phyloP scores from a whole-genome alignment of 2,113 vertebrate genomes.

The Thalassarche chlororhynchos region DNA sequence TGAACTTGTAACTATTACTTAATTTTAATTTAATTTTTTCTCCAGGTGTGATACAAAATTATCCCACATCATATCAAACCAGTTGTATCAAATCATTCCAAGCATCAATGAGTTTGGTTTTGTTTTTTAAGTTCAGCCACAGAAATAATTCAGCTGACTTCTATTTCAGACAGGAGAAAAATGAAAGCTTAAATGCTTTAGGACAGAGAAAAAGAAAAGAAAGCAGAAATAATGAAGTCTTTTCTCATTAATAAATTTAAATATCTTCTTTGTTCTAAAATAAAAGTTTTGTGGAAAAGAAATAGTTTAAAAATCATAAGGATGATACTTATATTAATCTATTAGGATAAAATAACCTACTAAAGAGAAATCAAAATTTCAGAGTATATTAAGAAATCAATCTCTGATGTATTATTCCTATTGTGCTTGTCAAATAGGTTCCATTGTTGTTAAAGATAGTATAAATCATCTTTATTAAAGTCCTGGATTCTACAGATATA shows the following conservation, averaged over 20 bases:
- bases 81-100: background rate
- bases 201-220: background rate
- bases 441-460: background rate
- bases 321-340: background rate
- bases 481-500: background rate
- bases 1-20: background rate
- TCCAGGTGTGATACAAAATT: background rate
- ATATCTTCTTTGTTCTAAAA: background rate
- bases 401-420: background rate
- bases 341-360: background rate
- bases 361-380: background rate
- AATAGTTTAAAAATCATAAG: background rate
- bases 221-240: background rate
- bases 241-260: background rate
- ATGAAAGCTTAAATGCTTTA: background rate
- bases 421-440: background rate
- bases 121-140: background rate
- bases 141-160: background rate
- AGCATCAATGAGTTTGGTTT: background rate
- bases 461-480: background rate
- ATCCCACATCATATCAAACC: background rate
- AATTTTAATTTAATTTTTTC: background rate
- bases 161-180: background rate
- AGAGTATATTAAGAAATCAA: background rate
- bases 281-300: background rate